phyloP scores from a whole-genome alignment of 2,797 vertebrate species.

The Argentina silus region DNA sequence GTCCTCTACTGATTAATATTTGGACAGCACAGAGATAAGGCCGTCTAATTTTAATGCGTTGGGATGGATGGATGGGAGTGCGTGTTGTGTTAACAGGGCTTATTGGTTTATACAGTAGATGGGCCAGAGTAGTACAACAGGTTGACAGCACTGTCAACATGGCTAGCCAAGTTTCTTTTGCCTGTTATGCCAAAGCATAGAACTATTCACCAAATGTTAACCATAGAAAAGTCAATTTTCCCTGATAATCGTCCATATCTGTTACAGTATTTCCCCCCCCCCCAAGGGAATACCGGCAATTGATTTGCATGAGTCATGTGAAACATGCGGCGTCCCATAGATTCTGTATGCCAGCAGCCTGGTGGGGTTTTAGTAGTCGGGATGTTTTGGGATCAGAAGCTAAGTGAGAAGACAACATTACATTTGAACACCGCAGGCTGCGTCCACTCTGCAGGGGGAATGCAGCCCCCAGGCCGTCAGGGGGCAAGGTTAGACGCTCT shows the following conservation, averaged over 20 bases:
- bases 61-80: constrained; percentile 20
- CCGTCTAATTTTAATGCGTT: constrained; percentile 39
- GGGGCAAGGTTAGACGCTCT: not conserved
- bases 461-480: constrained; percentile 3
- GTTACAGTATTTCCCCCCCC: no score
- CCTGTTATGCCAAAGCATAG: no score
- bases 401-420: not conserved
- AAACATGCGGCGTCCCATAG: no score
- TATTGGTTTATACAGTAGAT: constrained; percentile 9
- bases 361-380: no score
- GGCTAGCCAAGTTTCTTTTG: no score
- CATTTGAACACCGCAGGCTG: constrained; percentile 1
- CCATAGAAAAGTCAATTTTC: no score
- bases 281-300: no score
- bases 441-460: constrained; percentile 21
- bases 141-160: no score
- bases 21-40: constrained; percentile 12
- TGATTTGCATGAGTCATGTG: no score
- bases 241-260: no score
- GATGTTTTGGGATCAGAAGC: not conserved
- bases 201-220: no score
- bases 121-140: not conserved
- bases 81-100: not conserved
- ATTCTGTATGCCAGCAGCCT: no score
- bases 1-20: constrained; percentile 30